Evolutionary conservation across 1,140 invertebrate species (phyloP), one percentile per base, ranked within the genome.

Genomic region (Drosophila pseudoananassae): DNA sequence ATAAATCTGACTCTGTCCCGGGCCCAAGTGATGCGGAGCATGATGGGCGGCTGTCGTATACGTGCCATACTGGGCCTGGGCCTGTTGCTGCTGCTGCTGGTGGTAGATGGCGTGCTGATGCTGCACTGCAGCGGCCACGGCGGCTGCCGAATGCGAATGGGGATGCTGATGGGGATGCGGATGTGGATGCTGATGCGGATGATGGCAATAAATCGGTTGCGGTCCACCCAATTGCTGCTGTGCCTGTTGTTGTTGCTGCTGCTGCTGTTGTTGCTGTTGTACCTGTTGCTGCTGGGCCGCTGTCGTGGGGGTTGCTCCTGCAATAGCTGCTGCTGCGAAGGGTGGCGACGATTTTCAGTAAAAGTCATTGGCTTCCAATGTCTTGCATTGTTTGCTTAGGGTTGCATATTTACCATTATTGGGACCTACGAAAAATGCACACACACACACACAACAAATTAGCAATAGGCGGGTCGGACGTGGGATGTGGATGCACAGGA

Each of bases 311-410:
- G 29, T 76, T 78, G 56, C 43, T 46, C 77, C 78, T 65, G 79
- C 60, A 50, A 75, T 65, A 61, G 79, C 78, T 76, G 78, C 78
- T 81, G 79, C 84, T 76, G 87, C 73, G 61, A 75, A 71, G 75
- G 93, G 93, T 92, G 93, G 92, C 93, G 93, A 94, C 93, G 93
- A 94, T 92, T 94, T 96, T 97, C 96, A 98, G 96, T 98, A 98
- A 93, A 97, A 98, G 93, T 98, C 97, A 91, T 95, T 97, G 66
- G 96, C 96, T 93, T 98, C 97, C 52, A 98, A 93, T 61, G 97
- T 98, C 93, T 98, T 98, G 94, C 97, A 98, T 93, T 97, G 96
- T 93, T 97, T 97, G 94, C 96, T 97, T 93, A 98, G 93, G 93
- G 97, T 97, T 93, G 96, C 96, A 95, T 96, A 96, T 94, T 96